Percentiles rank a stretch among this genome's conserved stretches.
Conservation (phyloP, 2,797 vertebrate genomes). For the Chloroceryle amazona region DNA sequence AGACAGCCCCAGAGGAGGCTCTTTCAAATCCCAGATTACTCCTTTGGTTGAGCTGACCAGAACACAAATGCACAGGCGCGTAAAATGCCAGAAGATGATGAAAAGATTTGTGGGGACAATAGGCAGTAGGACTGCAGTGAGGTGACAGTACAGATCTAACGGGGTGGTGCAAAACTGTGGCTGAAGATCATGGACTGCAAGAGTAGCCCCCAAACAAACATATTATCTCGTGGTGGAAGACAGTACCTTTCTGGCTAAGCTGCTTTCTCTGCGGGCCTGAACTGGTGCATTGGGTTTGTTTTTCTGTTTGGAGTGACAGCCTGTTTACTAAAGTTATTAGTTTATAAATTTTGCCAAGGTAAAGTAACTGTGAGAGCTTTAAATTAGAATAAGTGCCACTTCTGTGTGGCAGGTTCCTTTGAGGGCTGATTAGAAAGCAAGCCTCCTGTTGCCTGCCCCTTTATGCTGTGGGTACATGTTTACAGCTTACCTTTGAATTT, state of each 20-base stretch:
- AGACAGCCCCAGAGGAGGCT: background rate
- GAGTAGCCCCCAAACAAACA: background rate
- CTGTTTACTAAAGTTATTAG: slow-evolving; percentile 83
- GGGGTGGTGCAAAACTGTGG: background rate
- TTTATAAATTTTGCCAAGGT: slow-evolving; percentile 84
- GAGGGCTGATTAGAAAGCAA: slow-evolving; percentile 84
- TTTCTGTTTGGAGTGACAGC: slow-evolving; percentile 77
- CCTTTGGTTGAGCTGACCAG: background rate
- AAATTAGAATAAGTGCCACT: slow-evolving; percentile 87
- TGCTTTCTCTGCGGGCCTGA: background rate
- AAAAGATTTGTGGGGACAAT: background rate
- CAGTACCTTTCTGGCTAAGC: slow-evolving; percentile 22
- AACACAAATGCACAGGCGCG: background rate
- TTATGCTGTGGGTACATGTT: slow-evolving; percentile 79
- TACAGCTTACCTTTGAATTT: slow-evolving; percentile 78
- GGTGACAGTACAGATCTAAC: background rate
- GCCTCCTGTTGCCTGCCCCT: slow-evolving; percentile 79
- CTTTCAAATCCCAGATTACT: background rate
- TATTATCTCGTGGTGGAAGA: slow-evolving; percentile 16
- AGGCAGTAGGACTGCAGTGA: slow-evolving; percentile 3
- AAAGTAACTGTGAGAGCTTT: slow-evolving; percentile 83
- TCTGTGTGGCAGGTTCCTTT: slow-evolving; percentile 83
- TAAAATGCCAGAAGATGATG: slow-evolving; percentile 22
- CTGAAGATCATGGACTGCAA: background rate
- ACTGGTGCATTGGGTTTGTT: slow-evolving; percentile 51